These are phyloP conservation scores for Amblyopsis rosae DNA, from an alignment of 2,113 vertebrate genomes.

Conservation along the genomic window DNA sequence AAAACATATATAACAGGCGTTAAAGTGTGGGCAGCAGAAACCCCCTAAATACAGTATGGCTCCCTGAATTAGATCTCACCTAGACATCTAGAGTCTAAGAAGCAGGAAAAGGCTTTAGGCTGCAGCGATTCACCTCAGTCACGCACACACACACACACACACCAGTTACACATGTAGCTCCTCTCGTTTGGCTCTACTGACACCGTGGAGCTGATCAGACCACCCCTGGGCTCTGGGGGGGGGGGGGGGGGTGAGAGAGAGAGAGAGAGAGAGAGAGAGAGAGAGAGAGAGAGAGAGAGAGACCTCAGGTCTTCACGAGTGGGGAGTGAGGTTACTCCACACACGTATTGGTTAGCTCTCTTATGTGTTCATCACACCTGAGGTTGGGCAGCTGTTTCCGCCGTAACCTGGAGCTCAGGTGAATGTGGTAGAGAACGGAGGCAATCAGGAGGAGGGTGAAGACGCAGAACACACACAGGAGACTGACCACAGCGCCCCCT, in stretches of 20 bases:
- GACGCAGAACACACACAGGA: slow-evolving; percentile 21
- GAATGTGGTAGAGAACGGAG: background rate
- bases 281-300: background rate
- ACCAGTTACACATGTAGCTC: no score
- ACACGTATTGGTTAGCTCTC: slow-evolving; percentile 20
- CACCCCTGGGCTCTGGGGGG: background rate
- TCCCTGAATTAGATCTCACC: no score
- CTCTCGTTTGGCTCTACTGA: no score
- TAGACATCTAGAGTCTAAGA: no score
- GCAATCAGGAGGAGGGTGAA: slow-evolving; percentile 21
- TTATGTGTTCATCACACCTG: background rate
- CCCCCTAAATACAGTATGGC: no score
- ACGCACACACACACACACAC: no score
- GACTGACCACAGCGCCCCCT: slow-evolving; percentile 28
- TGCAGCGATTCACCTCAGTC: no score
- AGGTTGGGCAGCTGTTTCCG: background rate
- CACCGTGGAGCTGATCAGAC: no score
- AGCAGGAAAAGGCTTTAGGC: no score
- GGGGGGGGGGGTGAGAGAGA: background rate
- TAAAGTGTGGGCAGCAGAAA: no score
- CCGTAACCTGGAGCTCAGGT: background rate
- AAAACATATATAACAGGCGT: no score
- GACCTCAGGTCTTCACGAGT: background rate
- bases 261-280: background rate
- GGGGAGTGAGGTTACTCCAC: background rate